These are phyloP conservation scores for Callaeas wilsoni DNA, from an alignment of 2,113 vertebrate species.

Conservation along the genomic window DNA sequence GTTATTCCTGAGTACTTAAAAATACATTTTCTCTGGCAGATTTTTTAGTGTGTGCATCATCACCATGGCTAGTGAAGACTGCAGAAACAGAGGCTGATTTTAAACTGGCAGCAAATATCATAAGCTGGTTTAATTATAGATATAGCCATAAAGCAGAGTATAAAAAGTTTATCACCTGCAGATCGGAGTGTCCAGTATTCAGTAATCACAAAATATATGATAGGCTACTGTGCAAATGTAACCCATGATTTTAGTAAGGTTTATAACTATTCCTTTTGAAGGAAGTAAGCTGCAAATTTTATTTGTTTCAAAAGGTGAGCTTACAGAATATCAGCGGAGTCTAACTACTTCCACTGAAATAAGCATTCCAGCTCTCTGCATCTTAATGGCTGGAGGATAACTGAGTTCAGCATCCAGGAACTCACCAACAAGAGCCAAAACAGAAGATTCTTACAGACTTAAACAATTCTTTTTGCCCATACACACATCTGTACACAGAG, in stretches of 20 bases:
- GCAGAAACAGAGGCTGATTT: background rate
- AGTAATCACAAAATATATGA: background rate
- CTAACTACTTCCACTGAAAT: background rate
- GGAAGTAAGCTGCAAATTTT: background rate
- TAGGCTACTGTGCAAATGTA: background rate
- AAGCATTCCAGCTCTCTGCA: background rate
- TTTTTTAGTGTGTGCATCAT: background rate
- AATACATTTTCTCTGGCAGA: background rate
- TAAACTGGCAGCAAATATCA: background rate
- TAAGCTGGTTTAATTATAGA: background rate
- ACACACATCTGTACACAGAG: background rate
- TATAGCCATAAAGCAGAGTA: background rate
- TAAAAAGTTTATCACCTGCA: background rate
- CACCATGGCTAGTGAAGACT: background rate
- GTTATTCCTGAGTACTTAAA: slow-evolving; percentile 6
- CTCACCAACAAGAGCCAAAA: background rate
- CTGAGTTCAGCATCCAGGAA: background rate
- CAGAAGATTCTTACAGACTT: background rate
- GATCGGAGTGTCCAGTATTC: background rate
- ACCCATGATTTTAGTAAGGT: background rate
- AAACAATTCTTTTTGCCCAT: background rate
- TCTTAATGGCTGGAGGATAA: background rate
- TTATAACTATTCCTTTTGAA: background rate
- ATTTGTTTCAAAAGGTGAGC: background rate
- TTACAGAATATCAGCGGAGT: background rate